Percentiles rank a stretch among this genome's conserved stretches.
These are phyloP conservation scores for Petrolisthes manimaculis DNA, from an alignment of 2,888 invertebrate species.

Conservation along the genomic window DNA sequence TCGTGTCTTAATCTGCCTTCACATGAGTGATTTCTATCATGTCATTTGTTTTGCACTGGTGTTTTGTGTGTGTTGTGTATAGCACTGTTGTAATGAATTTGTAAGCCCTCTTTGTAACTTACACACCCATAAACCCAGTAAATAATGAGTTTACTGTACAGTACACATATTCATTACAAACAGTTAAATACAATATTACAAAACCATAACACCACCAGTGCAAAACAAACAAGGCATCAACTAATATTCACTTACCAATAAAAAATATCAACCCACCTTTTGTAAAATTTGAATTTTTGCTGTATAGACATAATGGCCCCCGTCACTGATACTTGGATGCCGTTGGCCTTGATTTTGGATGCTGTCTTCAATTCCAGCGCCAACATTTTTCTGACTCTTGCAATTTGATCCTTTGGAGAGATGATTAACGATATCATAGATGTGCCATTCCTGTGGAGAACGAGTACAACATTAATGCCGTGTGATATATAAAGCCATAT, in stretches of 20 bases:
- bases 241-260: slow-evolving; percentile 65
- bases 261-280: slow-evolving; percentile 74
- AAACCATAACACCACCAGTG: background rate
- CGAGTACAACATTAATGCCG: too few relatives aligned
- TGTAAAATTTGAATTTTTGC: slow-evolving; percentile 97
- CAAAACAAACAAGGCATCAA: slow-evolving; percentile 3
- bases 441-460: slow-evolving; percentile 83
- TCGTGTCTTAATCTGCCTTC: too few relatives aligned
- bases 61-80: too few relatives aligned
- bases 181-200: background rate
- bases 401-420: slow-evolving; percentile 99
- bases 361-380: slow-evolving; percentile 99
- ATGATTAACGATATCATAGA: slow-evolving; percentile 99
- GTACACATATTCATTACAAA: too few relatives aligned
- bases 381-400: slow-evolving; percentile 99
- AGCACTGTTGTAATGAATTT: too few relatives aligned
- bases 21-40: too few relatives aligned
- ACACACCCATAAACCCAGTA: too few relatives aligned
- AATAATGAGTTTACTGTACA: too few relatives aligned
- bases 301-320: slow-evolving; percentile 99
- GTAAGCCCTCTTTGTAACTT: too few relatives aligned
- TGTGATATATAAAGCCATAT: too few relatives aligned
- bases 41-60: too few relatives aligned
- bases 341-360: slow-evolving; percentile 98
- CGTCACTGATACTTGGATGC: slow-evolving; percentile 97